Evolutionary conservation across 2,888 invertebrate species (phyloP).

Genomic region (Linyphia triangularis): DNA sequence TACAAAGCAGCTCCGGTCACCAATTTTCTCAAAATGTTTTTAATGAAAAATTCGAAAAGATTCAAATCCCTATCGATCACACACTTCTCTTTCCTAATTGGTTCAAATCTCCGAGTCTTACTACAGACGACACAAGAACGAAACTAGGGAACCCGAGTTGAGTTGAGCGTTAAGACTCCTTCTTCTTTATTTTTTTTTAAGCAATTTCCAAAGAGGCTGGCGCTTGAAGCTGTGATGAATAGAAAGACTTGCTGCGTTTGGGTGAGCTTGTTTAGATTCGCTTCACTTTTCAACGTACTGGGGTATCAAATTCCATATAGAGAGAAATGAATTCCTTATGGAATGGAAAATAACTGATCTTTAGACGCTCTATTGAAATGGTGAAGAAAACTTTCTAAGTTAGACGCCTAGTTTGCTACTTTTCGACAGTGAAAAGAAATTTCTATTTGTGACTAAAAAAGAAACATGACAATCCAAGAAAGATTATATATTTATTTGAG

Average conservation of each 20-base stretch:
- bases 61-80: slow-evolving; percentile 9
- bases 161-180: background rate
- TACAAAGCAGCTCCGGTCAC: background rate
- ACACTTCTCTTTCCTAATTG: background rate
- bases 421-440: background rate
- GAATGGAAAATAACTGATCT: background rate
- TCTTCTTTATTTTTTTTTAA: background rate
- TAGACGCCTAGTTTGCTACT: background rate
- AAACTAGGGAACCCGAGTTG: background rate
- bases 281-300: background rate
- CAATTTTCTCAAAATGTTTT: slow-evolving; percentile 2
- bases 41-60: background rate
- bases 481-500: too few species aligned
- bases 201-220: background rate
- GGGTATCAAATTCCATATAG: background rate
- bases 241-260: background rate
- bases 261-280: background rate
- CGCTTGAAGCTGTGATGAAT: background rate
- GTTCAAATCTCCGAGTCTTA: background rate
- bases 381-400: background rate
- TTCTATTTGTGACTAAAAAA: background rate
- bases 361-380: background rate
- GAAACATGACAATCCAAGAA: background rate
- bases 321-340: background rate
- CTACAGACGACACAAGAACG: background rate